phyloP scores from a whole-genome alignment of 2,113 vertebrate species.

The Tragelaphus strepsiceros region DNA sequence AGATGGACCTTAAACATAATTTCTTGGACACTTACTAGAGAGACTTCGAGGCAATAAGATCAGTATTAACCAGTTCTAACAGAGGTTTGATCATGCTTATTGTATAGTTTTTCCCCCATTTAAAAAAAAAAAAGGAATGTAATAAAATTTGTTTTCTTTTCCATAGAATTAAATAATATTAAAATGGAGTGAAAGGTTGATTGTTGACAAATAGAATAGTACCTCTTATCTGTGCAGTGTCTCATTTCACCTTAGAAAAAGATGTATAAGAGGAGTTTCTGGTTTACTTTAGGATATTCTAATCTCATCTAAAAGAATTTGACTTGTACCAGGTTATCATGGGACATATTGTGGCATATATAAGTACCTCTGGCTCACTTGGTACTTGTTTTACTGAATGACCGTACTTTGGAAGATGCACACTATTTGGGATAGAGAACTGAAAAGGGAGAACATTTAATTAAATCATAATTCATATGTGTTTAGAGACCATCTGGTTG shows the following conservation, averaged over 20 bases:
- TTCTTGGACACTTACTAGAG: slow-evolving; percentile 81
- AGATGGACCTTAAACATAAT: slow-evolving; percentile 79
- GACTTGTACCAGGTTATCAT: slow-evolving; percentile 11
- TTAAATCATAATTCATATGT: slow-evolving; percentile 42
- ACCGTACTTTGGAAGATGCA: slow-evolving; percentile 20
- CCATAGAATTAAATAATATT: slow-evolving; percentile 84
- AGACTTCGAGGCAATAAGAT: slow-evolving; percentile 83
- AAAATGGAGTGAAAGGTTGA: slow-evolving; percentile 82
- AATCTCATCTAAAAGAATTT: slow-evolving; percentile 35
- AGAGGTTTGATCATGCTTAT: slow-evolving; percentile 82
- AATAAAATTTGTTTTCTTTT: slow-evolving; percentile 80
- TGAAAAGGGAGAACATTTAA: slow-evolving; percentile 38
- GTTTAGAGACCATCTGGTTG: slow-evolving; percentile 41
- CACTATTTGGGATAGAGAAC: slow-evolving; percentile 48
- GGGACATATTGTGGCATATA: background rate
- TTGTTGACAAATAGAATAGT: slow-evolving; percentile 76
- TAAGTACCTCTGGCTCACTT: slow-evolving; percentile 45
- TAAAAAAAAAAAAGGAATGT: slow-evolving; percentile 78
- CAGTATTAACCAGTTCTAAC: slow-evolving; percentile 81
- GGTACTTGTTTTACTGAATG: slow-evolving; percentile 34
- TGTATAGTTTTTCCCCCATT: slow-evolving; percentile 78
- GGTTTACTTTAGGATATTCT: slow-evolving; percentile 40
- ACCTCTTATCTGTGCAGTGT: slow-evolving; percentile 57
- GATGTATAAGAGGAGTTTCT: slow-evolving; percentile 27
- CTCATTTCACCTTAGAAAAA: slow-evolving; percentile 59